Evolutionary conservation across 2,113 vertebrate genomes (phyloP).

Genomic region (Cygnus atratus): DNA sequence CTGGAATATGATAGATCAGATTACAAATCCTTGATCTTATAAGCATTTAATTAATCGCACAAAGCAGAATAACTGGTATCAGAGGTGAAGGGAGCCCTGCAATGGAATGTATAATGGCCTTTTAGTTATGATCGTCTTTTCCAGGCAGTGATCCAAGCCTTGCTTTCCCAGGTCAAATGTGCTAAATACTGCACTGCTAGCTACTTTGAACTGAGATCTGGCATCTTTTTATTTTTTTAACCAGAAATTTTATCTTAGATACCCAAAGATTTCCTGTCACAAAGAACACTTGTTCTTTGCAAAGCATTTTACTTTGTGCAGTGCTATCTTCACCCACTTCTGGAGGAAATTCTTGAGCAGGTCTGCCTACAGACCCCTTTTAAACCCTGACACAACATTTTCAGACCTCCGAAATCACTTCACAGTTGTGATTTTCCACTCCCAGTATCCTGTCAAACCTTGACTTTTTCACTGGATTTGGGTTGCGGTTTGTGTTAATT

Average conservation of each 20-base stretch:
- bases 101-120: background rate
- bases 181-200: background rate
- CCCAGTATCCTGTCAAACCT: background rate
- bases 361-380: background rate
- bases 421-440: background rate
- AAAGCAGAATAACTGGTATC: background rate
- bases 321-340: background rate
- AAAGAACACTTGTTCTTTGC: background rate
- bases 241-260: background rate
- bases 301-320: background rate
- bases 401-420: background rate
- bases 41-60: slow-evolving; percentile 3
- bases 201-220: background rate
- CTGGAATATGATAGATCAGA: background rate
- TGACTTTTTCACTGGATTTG: background rate
- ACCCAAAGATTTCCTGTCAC: background rate
- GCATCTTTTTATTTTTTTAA: background rate
- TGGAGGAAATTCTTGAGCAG: background rate
- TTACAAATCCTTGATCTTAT: slow-evolving; percentile 4
- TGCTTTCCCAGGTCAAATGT: background rate
- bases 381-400: rapidly evolving
- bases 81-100: background rate
- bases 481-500: background rate
- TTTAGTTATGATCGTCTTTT: background rate
- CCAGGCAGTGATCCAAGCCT: background rate